Conservation (phyloP, 2,797 vertebrate species). For the Megalops cyprinoides region DNA sequence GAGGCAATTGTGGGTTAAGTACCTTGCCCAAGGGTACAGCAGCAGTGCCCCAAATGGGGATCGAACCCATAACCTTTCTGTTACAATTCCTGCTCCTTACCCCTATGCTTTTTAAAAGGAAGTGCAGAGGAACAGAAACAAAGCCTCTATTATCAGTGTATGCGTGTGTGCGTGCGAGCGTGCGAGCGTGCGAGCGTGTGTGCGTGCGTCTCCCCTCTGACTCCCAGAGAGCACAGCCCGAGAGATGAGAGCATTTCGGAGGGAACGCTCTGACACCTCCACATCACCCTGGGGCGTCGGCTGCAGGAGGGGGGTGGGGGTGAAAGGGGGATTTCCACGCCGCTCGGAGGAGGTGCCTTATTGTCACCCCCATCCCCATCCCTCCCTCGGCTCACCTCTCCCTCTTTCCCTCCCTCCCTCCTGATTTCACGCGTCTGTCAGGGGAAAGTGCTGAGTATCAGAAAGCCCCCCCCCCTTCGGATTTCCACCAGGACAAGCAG, state of each 20-base stretch:
- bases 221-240: neutral
- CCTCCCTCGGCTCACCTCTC: neutral
- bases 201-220: neutral
- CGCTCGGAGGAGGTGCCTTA: neutral
- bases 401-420: neutral
- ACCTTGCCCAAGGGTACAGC: too few species aligned
- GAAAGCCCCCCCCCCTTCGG: neutral
- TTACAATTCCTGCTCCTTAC: neutral
- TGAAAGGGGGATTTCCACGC: constrained; percentile 2
- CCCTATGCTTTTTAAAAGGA: neutral
- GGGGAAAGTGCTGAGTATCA: neutral
- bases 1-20: too few species aligned
- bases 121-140: neutral
- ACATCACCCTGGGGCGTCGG: neutral
- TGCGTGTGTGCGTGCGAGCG: neutral
- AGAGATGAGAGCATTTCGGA: neutral
- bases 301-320: neutral
- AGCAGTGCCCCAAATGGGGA: too few species aligned
- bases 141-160: neutral
- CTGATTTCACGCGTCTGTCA: neutral
- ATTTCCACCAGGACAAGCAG: neutral
- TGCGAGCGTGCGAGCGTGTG: neutral
- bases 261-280: neutral
- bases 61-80: neutral
- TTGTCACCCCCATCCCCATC: neutral